Percentiles rank a stretch among this genome's conserved stretches.
Evolutionary conservation across 2,797 vertebrate genomes (phyloP).

Genomic region (Emys orbicularis): DNA sequence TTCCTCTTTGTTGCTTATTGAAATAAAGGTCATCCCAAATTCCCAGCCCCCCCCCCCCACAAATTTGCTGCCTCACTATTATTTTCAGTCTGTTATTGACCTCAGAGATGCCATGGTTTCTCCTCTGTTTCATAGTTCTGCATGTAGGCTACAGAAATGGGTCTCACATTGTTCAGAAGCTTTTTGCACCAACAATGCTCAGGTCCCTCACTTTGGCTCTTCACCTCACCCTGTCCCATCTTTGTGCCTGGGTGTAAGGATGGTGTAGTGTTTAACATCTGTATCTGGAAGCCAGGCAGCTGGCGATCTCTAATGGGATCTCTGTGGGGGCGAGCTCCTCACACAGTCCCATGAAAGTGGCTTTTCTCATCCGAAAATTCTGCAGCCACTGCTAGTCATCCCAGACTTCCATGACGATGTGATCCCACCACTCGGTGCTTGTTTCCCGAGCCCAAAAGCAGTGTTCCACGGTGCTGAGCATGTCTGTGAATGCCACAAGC

Average conservation of each 20-base stretch:
- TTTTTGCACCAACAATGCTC: background rate
- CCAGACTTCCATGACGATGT: too few relatives aligned
- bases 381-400: too few relatives aligned
- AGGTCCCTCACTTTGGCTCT: background rate
- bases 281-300: background rate
- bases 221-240: background rate
- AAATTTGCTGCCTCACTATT: background rate
- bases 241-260: background rate
- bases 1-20: background rate
- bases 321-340: too few relatives aligned
- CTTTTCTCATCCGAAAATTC: too few relatives aligned
- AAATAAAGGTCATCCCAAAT: background rate
- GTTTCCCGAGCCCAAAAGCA: too few relatives aligned
- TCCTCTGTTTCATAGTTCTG: too few relatives aligned
- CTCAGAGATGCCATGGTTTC: accelerated
- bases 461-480: too few relatives aligned
- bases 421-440: too few relatives aligned
- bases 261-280: background rate
- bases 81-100: background rate
- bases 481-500: too few relatives aligned
- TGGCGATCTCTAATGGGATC: too few relatives aligned
- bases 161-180: background rate
- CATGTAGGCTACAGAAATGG: background rate
- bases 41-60: background rate
- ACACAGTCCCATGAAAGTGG: too few relatives aligned